Conservation (phyloP, 2,113 vertebrate genomes). For the Sciurus niger region DNA sequence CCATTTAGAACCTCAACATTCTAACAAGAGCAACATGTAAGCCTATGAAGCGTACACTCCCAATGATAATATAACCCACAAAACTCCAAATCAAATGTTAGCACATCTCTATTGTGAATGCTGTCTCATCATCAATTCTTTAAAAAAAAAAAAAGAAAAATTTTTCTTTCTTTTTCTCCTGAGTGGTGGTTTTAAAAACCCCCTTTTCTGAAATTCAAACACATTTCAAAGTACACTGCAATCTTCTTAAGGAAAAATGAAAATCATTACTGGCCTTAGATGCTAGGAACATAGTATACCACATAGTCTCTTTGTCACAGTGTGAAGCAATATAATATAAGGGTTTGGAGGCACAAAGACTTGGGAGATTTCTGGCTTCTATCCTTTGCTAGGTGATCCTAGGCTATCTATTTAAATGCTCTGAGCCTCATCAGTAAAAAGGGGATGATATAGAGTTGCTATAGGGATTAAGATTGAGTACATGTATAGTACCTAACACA, state of each 20-base stretch:
- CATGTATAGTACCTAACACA: not conserved
- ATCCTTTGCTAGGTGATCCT: slow-evolving; percentile 5
- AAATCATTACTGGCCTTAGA: not conserved
- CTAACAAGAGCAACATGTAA: slow-evolving; percentile 47
- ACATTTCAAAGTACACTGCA: not conserved
- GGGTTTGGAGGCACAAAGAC: not conserved
- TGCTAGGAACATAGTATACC: not conserved
- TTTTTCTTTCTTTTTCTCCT: not conserved
- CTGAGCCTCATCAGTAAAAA: not conserved
- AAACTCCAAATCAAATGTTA: slow-evolving; percentile 48
- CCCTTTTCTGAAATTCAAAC: slow-evolving; percentile 20
- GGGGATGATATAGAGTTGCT: not conserved
- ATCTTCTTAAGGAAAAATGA: slow-evolving; percentile 39
- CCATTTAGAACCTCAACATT: slow-evolving; percentile 27
- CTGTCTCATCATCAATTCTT: slow-evolving; percentile 10
- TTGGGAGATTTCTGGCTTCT: slow-evolving; percentile 27
- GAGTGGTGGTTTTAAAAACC: not conserved
- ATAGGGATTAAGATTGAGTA: not conserved
- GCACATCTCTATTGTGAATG: not conserved
- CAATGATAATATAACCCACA: slow-evolving; percentile 20
- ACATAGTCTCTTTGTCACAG: not conserved
- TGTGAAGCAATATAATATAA: not conserved
- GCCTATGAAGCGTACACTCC: slow-evolving; percentile 10
- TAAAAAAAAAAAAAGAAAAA: not conserved
- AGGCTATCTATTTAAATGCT: not conserved